Evolutionary conservation across 2,888 invertebrate species (phyloP).

Genomic region (Lycocerus yunnanus): DNA sequence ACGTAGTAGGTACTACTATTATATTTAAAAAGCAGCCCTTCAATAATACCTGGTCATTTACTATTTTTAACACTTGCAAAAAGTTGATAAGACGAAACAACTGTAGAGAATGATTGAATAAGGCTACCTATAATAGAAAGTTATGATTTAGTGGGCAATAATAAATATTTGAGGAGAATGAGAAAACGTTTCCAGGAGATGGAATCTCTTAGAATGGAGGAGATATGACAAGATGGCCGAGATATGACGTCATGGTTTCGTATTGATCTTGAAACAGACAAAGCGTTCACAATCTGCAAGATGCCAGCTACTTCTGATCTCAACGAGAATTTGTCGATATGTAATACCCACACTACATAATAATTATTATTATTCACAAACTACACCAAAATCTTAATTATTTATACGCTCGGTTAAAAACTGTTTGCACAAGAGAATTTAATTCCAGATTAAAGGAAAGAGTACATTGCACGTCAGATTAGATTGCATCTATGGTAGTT

Average conservation of each 20-base stretch:
- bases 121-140: conserved; percentile 12
- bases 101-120: conserved; percentile 10
- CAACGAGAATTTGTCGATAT: conserved; percentile 8
- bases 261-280: conserved; percentile 56
- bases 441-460: neutral
- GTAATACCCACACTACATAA: neutral
- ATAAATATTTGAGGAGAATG: conserved; percentile 40
- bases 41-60: neutral
- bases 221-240: conserved; percentile 59
- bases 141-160: conserved; percentile 34
- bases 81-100: neutral
- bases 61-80: neutral
- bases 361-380: neutral
- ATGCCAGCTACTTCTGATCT: conserved; percentile 32
- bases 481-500: neutral
- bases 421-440: neutral
- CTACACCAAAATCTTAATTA: neutral
- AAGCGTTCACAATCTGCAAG: conserved; percentile 43
- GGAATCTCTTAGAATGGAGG: conserved; percentile 54
- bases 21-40: conserved; percentile 17
- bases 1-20: too few species aligned
- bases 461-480: neutral
- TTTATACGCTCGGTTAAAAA: neutral
- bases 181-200: conserved; percentile 50
- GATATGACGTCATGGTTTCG: conserved; percentile 57